phyloP scores from a whole-genome alignment of 2,888 invertebrate species.

The Oscheius onirici region DNA sequence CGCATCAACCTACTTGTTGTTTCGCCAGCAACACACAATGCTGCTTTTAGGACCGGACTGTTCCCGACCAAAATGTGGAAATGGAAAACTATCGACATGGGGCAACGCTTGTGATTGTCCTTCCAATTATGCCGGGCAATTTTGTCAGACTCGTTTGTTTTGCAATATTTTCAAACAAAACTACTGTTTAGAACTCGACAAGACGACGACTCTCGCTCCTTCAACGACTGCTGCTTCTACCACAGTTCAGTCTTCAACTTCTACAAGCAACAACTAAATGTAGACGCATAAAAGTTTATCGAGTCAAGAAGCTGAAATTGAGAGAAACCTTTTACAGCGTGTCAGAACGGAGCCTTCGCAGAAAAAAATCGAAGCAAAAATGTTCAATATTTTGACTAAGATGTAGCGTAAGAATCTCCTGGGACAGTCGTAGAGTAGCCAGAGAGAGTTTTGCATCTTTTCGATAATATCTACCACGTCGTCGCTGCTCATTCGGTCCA shows the following conservation, averaged over 20 bases:
- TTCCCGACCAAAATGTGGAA: background rate
- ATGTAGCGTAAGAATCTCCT: background rate
- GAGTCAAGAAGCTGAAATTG: background rate
- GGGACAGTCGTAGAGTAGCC: background rate
- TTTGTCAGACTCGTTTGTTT: constrained; percentile 6
- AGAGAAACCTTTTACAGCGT: background rate
- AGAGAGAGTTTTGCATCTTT: background rate
- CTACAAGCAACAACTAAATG: background rate
- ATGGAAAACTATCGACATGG: constrained; percentile 8
- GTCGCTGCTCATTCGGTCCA: background rate
- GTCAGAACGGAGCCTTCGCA: background rate
- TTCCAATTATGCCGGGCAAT: background rate
- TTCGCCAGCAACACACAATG: no score
- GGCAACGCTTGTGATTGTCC: constrained; percentile 11
- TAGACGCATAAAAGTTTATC: no score
- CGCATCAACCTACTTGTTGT: background rate
- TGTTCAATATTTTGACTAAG: background rate
- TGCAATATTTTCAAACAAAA: background rate
- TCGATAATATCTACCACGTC: constrained; percentile 5
- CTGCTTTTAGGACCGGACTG: constrained; percentile 7
- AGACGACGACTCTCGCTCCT: background rate
- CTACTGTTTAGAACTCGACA: background rate
- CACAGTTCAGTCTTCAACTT: background rate
- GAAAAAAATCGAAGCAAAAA: background rate
- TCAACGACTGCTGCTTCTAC: background rate